Conservation (phyloP, 2,888 invertebrate species). For the Pyrochroa serraticornis region DNA sequence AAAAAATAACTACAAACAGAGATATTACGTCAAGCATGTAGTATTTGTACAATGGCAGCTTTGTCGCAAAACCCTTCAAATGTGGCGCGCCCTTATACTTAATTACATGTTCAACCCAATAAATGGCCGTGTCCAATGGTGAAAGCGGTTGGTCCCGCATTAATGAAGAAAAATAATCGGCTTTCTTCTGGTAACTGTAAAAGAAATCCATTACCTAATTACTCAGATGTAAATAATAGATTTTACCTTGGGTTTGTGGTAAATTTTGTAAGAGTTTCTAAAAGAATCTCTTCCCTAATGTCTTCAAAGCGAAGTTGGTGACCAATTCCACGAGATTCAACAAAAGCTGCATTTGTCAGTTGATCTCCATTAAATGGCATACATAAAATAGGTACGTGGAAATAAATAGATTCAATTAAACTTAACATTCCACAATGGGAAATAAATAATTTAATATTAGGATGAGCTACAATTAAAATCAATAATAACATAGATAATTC, state of each 20-base stretch:
- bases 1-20: conserved; percentile 9
- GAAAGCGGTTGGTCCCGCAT: conserved; percentile 39
- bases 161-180: conserved; percentile 10
- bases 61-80: conserved; percentile 36
- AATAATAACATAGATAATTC: background rate
- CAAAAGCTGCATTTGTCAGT: conserved; percentile 57
- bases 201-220: background rate
- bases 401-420: conserved; percentile 61
- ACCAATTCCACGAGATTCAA: conserved; percentile 56
- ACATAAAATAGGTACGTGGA: conserved; percentile 60
- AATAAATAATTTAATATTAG: conserved; percentile 63
- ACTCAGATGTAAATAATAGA: background rate
- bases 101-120: conserved; percentile 45
- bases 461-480: conserved; percentile 56
- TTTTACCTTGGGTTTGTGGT: conserved; percentile 21
- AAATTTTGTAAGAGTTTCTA: conserved; percentile 45
- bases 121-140: conserved; percentile 44
- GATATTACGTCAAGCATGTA: conserved; percentile 40
- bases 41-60: conserved; percentile 41
- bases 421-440: conserved; percentile 66
- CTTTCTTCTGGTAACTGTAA: background rate
- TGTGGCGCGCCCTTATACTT: conserved; percentile 40
- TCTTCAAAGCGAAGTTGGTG: conserved; percentile 52
- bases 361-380: conserved; percentile 63
- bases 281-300: conserved; percentile 54